Conservation (phyloP, 1,140 invertebrate species). For the Drosophila pseudoobscura region DNA sequence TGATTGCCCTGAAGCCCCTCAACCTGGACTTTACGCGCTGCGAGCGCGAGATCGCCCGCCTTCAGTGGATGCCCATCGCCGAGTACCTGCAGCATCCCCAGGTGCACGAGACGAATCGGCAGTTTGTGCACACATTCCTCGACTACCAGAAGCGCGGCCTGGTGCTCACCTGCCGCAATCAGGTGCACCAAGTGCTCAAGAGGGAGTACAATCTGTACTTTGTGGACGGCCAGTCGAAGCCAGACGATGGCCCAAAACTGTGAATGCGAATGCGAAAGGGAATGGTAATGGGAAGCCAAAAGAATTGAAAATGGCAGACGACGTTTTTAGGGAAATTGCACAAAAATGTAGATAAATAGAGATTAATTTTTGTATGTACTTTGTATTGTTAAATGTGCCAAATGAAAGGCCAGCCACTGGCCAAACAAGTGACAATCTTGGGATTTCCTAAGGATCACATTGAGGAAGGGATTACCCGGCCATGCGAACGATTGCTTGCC, state of each 20-base stretch:
- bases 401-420: too few species aligned
- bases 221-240: conserved; percentile 25
- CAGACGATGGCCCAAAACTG: neutral
- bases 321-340: too few species aligned
- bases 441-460: too few species aligned
- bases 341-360: too few species aligned
- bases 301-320: neutral
- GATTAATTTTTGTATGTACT: too few species aligned
- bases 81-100: conserved; percentile 89
- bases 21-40: conserved; percentile 87
- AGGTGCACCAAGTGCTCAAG: conserved; percentile 70
- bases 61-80: conserved; percentile 92
- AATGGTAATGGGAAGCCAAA: too few species aligned
- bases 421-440: too few species aligned
- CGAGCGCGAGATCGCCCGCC: conserved; percentile 89
- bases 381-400: too few species aligned
- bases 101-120: conserved; percentile 89
- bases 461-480: too few species aligned
- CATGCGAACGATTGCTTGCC: too few species aligned
- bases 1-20: conserved; percentile 89
- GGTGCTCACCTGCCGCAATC: conserved; percentile 84
- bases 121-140: conserved; percentile 87
- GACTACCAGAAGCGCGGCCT: conserved; percentile 86
- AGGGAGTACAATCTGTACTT: conserved; percentile 69
- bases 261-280: too few species aligned